These are phyloP conservation scores for Trematomus bernacchii DNA, from an alignment of 2,797 vertebrate genomes.

Conservation along the genomic window DNA sequence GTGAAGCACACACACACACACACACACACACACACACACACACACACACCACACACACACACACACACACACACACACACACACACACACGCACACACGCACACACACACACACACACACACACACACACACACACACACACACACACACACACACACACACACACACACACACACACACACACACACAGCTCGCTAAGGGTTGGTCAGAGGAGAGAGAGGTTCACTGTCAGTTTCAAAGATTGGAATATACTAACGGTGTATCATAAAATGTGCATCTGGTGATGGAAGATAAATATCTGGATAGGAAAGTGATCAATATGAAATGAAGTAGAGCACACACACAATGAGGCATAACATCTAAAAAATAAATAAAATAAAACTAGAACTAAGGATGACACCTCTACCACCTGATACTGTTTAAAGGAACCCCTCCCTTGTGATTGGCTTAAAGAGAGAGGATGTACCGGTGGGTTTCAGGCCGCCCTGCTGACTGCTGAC, in stretches of 20 bases:
- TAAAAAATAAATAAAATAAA: no score
- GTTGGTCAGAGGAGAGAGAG: not conserved
- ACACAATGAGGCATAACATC: not conserved
- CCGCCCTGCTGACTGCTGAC: slow-evolving; percentile 88
- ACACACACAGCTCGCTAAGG: no score
- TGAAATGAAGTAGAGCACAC: not conserved
- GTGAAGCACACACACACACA: not conserved
- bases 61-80: no score
- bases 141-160: no score
- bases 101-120: no score
- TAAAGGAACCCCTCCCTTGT: slow-evolving; percentile 77
- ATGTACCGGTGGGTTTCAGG: slow-evolving; percentile 87
- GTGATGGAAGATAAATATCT: not conserved
- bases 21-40: no score
- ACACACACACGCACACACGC: no score
- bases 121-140: no score
- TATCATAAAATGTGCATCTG: not conserved
- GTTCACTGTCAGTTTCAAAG: not conserved
- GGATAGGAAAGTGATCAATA: not conserved
- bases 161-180: no score
- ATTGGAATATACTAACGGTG: not conserved
- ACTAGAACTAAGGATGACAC: no score
- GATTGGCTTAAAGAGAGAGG: not conserved
- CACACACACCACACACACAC: no score
- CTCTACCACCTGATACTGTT: not conserved